Evolutionary conservation across 53 echinoderm and acorn worm species (phyloP).

Genomic region (Pentamera pediparva): DNA sequence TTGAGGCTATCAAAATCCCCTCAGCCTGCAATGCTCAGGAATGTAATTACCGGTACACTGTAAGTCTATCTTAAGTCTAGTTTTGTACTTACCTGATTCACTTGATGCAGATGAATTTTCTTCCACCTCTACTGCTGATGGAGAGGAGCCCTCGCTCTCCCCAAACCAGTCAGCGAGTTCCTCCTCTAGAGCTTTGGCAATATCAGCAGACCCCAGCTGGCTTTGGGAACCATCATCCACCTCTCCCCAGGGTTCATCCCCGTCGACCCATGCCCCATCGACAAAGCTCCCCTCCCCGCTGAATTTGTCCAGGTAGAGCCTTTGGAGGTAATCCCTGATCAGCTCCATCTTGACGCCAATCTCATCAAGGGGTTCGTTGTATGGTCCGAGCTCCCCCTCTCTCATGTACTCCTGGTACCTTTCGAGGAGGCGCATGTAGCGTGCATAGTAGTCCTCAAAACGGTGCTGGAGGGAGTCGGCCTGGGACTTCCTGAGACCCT

Average conservation of each 20-base stretch:
- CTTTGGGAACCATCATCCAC: background rate
- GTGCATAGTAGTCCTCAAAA: slow-evolving; percentile 23
- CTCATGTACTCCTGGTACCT: slow-evolving; percentile 16
- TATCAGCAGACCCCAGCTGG: background rate
- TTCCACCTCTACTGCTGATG: no score
- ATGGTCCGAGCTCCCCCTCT: background rate
- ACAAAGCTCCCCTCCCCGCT: slow-evolving; percentile 19
- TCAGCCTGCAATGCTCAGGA: no score
- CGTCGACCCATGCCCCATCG: slow-evolving; percentile 19
- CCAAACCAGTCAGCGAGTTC: slow-evolving; percentile 5
- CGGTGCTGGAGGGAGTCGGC: background rate
- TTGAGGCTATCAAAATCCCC: no score
- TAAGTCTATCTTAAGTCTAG: no score
- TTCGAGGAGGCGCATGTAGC: slow-evolving; percentile 1
- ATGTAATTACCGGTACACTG: no score
- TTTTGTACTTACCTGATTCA: no score
- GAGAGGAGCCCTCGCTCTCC: no score
- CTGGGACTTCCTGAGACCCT: background rate
- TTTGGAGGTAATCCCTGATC: slow-evolving; percentile 13
- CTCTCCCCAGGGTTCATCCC: background rate
- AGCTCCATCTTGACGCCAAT: slow-evolving; percentile 19
- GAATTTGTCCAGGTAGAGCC: background rate
- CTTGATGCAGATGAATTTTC: no score
- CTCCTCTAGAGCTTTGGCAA: background rate
- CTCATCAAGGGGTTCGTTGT: background rate